Percentiles rank a stretch among this genome's conserved stretches.
These are phyloP conservation scores for Silurus glanis DNA, from an alignment of 2,113 vertebrate genomes.

Conservation along the genomic window DNA sequence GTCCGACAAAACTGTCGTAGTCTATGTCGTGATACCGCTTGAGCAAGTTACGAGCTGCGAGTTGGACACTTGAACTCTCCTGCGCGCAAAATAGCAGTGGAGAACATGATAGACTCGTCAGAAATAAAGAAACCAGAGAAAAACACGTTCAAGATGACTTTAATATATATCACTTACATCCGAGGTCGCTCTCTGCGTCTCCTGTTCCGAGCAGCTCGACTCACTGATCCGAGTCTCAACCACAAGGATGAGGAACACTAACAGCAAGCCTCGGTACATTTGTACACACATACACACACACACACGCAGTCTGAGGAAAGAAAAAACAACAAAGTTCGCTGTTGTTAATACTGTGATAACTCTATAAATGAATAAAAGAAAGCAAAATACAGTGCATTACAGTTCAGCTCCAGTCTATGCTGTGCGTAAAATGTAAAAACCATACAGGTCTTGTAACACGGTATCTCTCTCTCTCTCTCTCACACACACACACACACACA, in stretches of 20 bases:
- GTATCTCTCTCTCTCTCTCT: not conserved
- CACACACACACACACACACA: no score
- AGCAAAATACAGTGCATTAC: not conserved
- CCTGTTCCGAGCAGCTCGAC: conserved; percentile 71
- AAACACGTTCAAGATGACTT: not conserved
- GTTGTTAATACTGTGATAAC: not conserved
- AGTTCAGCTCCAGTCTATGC: not conserved
- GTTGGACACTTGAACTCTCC: conserved; percentile 66
- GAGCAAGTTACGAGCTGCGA: conserved; percentile 70
- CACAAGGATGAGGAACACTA: conserved; percentile 70
- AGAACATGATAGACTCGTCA: not conserved
- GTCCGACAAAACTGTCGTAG: conserved; percentile 82
- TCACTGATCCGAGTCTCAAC: conserved; percentile 68
- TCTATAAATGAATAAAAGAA: not conserved
- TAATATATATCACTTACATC: conserved; percentile 61
- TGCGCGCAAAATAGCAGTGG: conserved; percentile 23
- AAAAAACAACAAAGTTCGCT: not conserved
- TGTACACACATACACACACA: conserved; percentile 45
- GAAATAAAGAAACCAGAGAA: not conserved
- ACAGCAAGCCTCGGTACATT: conserved; percentile 71
- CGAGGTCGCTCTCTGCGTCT: conserved; percentile 59
- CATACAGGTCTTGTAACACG: not conserved
- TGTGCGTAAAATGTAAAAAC: not conserved
- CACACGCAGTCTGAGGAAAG: conserved; percentile 45
- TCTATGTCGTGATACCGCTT: conserved; percentile 78